phyloP scores from a whole-genome alignment of 1,140 invertebrate species.

The Caenorhabditis latens region DNA sequence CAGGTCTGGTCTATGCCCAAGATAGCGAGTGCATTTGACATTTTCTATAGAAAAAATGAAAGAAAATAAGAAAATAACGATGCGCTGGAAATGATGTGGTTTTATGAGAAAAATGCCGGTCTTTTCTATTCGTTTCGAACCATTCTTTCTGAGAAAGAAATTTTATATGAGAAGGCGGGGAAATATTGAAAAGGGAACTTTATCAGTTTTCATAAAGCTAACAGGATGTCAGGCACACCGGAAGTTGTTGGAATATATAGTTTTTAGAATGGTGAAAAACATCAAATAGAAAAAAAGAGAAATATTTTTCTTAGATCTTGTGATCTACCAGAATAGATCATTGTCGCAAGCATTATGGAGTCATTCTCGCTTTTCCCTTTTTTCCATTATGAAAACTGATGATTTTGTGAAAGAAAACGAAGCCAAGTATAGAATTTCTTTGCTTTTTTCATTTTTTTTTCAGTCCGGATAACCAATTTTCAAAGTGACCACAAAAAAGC shows the following conservation, averaged over 20 bases:
- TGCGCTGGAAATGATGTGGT: not conserved
- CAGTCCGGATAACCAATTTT: not conserved
- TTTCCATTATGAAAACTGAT: not conserved
- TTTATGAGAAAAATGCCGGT: not conserved
- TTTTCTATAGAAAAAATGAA: not conserved
- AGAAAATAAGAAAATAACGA: not conserved
- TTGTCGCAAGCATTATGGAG: not conserved
- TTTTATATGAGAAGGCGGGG: not conserved
- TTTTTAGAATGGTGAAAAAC: no score
- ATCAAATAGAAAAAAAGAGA: no score
- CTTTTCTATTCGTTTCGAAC: not conserved
- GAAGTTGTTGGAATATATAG: no score
- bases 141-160: not conserved
- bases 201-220: not conserved
- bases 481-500: not conserved
- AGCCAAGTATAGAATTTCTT: conserved; percentile 10
- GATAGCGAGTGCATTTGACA: conserved; percentile 7
- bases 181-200: not conserved
- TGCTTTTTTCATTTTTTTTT: not conserved
- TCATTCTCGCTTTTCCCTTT: no score
- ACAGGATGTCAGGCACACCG: not conserved
- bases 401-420: not conserved
- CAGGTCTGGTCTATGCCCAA: not conserved
- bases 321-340: no score
- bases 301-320: no score